Conservation (phyloP, 2,797 vertebrate species). For the Semotilus atromaculatus region DNA sequence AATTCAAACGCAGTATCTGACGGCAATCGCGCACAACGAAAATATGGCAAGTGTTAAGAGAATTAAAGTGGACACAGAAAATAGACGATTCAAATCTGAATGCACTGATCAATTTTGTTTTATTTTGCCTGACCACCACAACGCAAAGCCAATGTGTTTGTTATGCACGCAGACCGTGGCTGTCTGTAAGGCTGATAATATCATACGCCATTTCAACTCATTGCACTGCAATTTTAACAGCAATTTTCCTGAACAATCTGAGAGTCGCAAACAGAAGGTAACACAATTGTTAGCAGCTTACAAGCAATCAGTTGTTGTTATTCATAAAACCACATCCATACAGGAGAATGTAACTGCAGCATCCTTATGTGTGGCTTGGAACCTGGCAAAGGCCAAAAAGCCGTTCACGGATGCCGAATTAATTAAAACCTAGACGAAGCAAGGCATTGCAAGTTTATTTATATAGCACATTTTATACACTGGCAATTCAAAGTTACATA, state of each 20-base stretch:
- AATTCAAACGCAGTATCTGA: not conserved
- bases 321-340: too few species aligned
- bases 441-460: too few species aligned
- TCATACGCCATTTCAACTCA: not conserved
- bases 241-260: not conserved
- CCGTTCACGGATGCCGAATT: not conserved
- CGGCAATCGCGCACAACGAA: not conserved
- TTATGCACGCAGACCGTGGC: not conserved
- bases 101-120: not conserved
- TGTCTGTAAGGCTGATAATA: not conserved
- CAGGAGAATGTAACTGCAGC: too few species aligned
- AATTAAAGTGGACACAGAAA: too few species aligned
- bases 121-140: not conserved
- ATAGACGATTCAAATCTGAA: too few species aligned
- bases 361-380: not conserved
- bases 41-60: too few species aligned
- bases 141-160: not conserved
- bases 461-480: too few species aligned
- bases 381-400: not conserved
- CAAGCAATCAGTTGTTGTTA: too few species aligned
- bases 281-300: too few species aligned
- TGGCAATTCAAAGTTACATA: too few species aligned
- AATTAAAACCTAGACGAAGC: not conserved
- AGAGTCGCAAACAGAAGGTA: too few species aligned
- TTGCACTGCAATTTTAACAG: not conserved